Percentiles rank a stretch among this genome's conserved stretches.
Conservation (phyloP, 92 coral and sea anemone species). For the Siderastrea radians region DNA sequence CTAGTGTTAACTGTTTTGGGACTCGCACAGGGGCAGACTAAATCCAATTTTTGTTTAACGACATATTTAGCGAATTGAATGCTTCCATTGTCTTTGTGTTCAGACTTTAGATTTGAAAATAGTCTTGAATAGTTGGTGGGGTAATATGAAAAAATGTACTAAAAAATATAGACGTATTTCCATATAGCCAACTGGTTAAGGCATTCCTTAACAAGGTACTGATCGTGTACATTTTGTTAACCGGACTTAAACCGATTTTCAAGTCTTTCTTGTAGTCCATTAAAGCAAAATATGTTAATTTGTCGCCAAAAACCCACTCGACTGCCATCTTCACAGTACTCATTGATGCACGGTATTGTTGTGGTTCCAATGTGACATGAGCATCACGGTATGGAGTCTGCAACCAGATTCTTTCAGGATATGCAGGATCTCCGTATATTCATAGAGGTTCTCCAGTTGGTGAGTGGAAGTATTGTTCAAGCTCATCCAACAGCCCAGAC, state of each 20-base stretch:
- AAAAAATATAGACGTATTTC: neutral
- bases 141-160: neutral
- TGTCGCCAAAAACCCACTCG: neutral
- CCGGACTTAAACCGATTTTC: neutral
- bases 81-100: no score
- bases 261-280: neutral
- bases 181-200: conserved; percentile 2
- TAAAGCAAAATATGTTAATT: no score
- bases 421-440: conserved; percentile 6
- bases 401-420: neutral
- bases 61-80: no score
- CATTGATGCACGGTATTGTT: neutral
- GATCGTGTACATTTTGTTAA: neutral
- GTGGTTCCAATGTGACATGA: neutral
- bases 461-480: neutral
- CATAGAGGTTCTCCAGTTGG: no score
- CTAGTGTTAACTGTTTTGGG: no score
- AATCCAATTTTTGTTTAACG: no score
- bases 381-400: neutral
- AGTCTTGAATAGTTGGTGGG: neutral
- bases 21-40: no score
- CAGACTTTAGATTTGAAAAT: neutral
- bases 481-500: conserved; percentile 5
- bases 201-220: conserved; percentile 3
- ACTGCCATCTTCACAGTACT: neutral